Evolutionary conservation across 2,888 invertebrate species (phyloP), one percentile per base, ranked within the genome.

Genomic region (Minunthozetes semirufus): DNA sequence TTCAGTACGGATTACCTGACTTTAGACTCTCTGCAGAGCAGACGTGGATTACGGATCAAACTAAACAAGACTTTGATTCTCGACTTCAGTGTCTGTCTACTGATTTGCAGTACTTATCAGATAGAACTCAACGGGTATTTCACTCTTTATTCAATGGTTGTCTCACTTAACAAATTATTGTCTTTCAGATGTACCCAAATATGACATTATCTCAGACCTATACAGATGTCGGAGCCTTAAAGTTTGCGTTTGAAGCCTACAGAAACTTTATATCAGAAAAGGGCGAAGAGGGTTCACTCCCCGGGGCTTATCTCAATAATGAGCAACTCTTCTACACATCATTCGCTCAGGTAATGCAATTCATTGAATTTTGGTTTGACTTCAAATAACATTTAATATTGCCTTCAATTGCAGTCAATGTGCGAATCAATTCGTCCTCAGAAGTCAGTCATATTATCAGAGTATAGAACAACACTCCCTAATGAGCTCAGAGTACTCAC

Each of bases 261-360:
- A 73, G 72, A 25, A 70, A 75, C 4, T 76, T 73, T 73, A 70
- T 72, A 42, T 48, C 76, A 29, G 75, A 77, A 59, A 61, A 73
- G n/a, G 71, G 74, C 4, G 74, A 76, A 68, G 70, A 70, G 11
- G 38, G 38, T 4, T 61, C 42, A 8, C 68, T 78, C 22, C 77
- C 77, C 17, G 76, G 75, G n/a, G 25, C 75, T 22, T 74, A 61
- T 59, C 83, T 82, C 72, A 85, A 84, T 79, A 84, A 85, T 74
- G 82, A 84, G 38, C 84, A 85, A 68, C 81, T 87, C 75, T 87
- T 87, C 81, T 87, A 86, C 80, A 79, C 87, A 15, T 81, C 86
- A 0, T 87, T 85, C 79, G 84, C 86, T 15, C 87, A 88, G 83
- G 85, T 85, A 81, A 78, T 76, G 33, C 42, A 38, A 3, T 6